phyloP scores from a whole-genome alignment of 35 echinoderm and acorn worm genomes.

The Ophioderma brevispina region DNA sequence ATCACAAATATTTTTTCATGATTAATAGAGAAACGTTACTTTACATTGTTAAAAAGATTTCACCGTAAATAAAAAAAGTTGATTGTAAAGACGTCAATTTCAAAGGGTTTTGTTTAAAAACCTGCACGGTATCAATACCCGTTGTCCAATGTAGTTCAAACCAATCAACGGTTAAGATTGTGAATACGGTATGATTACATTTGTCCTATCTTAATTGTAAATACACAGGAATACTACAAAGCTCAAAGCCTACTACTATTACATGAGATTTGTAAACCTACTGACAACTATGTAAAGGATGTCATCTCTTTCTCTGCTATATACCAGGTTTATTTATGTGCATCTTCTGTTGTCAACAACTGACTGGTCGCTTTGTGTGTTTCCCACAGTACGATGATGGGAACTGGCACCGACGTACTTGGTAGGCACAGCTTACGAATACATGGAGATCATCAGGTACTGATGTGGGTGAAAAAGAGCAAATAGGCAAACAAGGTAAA shows the following conservation, averaged over 20 bases:
- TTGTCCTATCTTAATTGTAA: neutral
- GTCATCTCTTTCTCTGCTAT: neutral
- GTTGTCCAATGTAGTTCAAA: neutral
- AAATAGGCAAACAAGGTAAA: too few species aligned
- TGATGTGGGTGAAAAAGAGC: too few species aligned
- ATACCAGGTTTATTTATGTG: neutral
- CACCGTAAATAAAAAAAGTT: neutral
- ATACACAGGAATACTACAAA: neutral
- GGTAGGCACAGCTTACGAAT: neutral
- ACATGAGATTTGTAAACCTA: too few species aligned
- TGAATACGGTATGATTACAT: neutral
- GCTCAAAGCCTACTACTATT: neutral
- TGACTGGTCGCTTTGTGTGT: neutral
- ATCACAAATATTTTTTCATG: neutral
- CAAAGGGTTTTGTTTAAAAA: neutral
- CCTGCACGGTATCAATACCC: neutral
- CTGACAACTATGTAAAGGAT: too few species aligned
- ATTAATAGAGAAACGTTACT: neutral
- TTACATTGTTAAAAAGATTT: neutral
- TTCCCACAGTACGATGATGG: neutral
- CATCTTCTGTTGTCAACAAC: neutral
- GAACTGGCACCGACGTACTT: neutral
- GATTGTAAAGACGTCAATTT: neutral
- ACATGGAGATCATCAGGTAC: neutral
- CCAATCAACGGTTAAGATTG: neutral